Evolutionary conservation across 2,888 invertebrate genomes (phyloP).

Genomic region (Myopa tessellatipennis): DNA sequence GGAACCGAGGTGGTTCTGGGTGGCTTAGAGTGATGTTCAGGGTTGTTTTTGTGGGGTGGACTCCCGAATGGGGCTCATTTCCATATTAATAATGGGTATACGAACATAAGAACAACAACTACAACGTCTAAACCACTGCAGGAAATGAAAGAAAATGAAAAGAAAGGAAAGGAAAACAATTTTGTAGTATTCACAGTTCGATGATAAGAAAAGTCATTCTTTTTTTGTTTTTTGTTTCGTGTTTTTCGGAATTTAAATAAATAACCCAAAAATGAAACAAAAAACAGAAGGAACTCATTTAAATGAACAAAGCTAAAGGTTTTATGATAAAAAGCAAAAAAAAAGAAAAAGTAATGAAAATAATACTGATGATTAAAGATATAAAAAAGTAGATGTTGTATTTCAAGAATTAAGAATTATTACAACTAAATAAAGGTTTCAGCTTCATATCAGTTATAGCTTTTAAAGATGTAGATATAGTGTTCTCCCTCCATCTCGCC

Average conservation of each 20-base stretch:
- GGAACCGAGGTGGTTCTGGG: not conserved
- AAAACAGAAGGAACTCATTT: too few relatives aligned
- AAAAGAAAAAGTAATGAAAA: conserved; percentile 9
- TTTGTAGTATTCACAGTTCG: conserved; percentile 7
- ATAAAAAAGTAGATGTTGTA: too few relatives aligned
- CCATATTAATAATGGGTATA: conserved; percentile 21
- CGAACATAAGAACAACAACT: not conserved
- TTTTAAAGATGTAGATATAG: too few relatives aligned
- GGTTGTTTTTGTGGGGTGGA: not conserved
- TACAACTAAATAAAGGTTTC: too few relatives aligned
- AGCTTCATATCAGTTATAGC: too few relatives aligned
- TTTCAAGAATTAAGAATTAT: too few relatives aligned
- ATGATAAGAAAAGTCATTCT: conserved; percentile 2
- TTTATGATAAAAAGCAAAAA: not conserved
- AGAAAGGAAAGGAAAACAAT: not conserved
- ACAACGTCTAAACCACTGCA: not conserved
- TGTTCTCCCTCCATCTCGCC: too few relatives aligned
- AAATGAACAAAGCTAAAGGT: too few relatives aligned
- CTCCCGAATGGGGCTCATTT: conserved; percentile 5
- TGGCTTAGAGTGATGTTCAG: not conserved
- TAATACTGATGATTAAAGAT: not conserved
- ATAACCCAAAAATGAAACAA: too few relatives aligned
- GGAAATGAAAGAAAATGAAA: not conserved
- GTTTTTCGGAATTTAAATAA: too few relatives aligned
- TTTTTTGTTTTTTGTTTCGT: not conserved